A percentile compares a stretch with the other conserved stretches of the same genome.
Evolutionary conservation across 2,888 invertebrate species (phyloP).

Genomic region (Gibbula magus): DNA sequence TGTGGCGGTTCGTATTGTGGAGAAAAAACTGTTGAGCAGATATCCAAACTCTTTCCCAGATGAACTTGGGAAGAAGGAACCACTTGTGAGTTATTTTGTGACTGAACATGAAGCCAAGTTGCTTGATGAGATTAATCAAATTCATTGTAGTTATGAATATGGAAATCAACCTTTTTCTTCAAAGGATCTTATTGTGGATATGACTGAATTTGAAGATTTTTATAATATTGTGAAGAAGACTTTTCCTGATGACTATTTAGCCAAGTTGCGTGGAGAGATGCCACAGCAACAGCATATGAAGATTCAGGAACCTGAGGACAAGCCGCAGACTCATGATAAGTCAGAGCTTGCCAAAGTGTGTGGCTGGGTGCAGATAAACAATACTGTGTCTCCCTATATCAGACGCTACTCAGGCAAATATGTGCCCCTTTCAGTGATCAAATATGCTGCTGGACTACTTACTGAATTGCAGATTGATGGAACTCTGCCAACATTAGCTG

Average conservation of each 20-base stretch:
- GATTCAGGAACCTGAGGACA: background rate
- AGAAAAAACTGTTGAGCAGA: slow-evolving; percentile 83
- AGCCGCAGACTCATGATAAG: slow-evolving; percentile 30
- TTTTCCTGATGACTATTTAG: slow-evolving; percentile 62
- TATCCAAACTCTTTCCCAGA: slow-evolving; percentile 79
- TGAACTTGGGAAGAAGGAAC: slow-evolving; percentile 90
- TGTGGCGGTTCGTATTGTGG: slow-evolving; percentile 95
- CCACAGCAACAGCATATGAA: background rate
- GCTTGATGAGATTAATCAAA: slow-evolving; percentile 92
- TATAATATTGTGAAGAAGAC: slow-evolving; percentile 84
- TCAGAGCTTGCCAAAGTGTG: slow-evolving; percentile 41
- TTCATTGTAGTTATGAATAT: slow-evolving; percentile 93
- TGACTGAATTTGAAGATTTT: slow-evolving; percentile 90
- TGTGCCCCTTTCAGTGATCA: slow-evolving; percentile 83
- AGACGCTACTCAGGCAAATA: slow-evolving; percentile 85
- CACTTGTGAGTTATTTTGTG: slow-evolving; percentile 94
- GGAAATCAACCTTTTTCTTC: slow-evolving; percentile 90
- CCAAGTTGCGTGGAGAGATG: slow-evolving; percentile 48
- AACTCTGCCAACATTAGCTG: slow-evolving; percentile 56
- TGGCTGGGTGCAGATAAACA: slow-evolving; percentile 79
- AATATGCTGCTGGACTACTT: slow-evolving; percentile 70
- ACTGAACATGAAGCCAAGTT: slow-evolving; percentile 92
- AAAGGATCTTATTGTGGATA: slow-evolving; percentile 91
- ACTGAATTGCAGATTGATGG: slow-evolving; percentile 58
- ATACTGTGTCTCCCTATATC: slow-evolving; percentile 94